Evolutionary conservation across 2,888 invertebrate genomes (phyloP).

Genomic region (Didymodactylos carnosus): DNA sequence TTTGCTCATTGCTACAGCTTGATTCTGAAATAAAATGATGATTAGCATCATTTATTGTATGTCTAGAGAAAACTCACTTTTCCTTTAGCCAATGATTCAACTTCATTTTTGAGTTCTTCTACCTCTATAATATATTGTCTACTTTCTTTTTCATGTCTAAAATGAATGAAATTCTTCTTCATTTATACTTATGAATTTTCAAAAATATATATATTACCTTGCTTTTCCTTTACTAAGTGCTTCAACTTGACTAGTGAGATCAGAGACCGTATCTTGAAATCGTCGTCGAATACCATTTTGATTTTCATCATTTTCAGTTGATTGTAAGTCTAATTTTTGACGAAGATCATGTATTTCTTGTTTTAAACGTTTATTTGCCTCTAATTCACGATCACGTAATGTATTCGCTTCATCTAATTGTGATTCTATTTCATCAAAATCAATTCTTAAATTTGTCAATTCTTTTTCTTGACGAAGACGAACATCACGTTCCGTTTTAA

Average conservation of each 20-base stretch:
- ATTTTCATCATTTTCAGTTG: conserved; percentile 8
- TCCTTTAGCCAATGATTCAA: conserved; percentile 1
- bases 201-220: background rate
- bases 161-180: no score
- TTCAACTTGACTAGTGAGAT: conserved; percentile 11
- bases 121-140: conserved; percentile 8
- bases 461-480: conserved; percentile 13
- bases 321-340: background rate
- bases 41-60: background rate
- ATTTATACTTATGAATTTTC: background rate
- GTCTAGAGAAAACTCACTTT: background rate
- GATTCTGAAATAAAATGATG: background rate
- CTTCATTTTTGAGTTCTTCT: conserved; percentile 10
- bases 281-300: background rate
- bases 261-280: conserved; percentile 11
- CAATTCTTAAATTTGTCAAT: background rate
- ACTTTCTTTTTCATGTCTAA: conserved; percentile 12
- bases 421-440: conserved; percentile 9
- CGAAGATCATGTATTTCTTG: conserved; percentile 13
- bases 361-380: background rate
- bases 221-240: background rate
- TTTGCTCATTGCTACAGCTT: conserved; percentile 1
- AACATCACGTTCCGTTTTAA: conserved; percentile 7
- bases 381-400: conserved; percentile 8
- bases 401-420: conserved; percentile 6